Conservation (phyloP, 2,888 invertebrate genomes). For the Eupithecia abbreviata region DNA sequence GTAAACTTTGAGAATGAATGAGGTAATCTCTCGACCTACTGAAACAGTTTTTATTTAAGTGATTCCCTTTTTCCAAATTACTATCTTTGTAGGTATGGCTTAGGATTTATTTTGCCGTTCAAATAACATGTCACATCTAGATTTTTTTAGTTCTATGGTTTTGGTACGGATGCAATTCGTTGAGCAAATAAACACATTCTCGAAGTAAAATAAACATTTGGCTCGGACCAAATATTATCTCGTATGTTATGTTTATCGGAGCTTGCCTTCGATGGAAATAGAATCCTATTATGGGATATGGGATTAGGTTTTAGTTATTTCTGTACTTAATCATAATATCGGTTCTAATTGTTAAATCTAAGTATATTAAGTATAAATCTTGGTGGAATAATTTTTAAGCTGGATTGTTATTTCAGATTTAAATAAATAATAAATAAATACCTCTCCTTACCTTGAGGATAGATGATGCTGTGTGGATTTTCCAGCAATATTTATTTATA, state of each 20-base stretch:
- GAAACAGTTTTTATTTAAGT: too few species aligned
- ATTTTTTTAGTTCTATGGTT: neutral
- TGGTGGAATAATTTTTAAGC: too few species aligned
- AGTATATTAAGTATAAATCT: neutral
- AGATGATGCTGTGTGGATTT: too few species aligned
- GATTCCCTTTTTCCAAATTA: neutral
- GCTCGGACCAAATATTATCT: slow-evolving; percentile 24
- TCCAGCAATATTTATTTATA: too few species aligned
- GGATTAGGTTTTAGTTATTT: neutral
- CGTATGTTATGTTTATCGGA: slow-evolving; percentile 11
- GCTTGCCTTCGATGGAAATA: slow-evolving; percentile 9
- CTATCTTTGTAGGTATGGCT: neutral
- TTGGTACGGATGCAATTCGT: slow-evolving; percentile 46
- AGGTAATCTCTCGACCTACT: too few species aligned
- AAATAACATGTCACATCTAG: neutral
- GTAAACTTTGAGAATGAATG: too few species aligned
- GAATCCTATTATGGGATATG: neutral
- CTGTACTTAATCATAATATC: neutral
- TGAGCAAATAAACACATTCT: slow-evolving; percentile 51
- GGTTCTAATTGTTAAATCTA: neutral
- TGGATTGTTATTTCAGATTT: too few species aligned
- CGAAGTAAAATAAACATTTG: slow-evolving; percentile 36
- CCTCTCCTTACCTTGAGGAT: too few species aligned
- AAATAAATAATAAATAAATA: too few species aligned
- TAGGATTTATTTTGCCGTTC: neutral